These are phyloP conservation scores for Cuculus canorus DNA, from an alignment of 2,797 vertebrate species.

Conservation along the genomic window DNA sequence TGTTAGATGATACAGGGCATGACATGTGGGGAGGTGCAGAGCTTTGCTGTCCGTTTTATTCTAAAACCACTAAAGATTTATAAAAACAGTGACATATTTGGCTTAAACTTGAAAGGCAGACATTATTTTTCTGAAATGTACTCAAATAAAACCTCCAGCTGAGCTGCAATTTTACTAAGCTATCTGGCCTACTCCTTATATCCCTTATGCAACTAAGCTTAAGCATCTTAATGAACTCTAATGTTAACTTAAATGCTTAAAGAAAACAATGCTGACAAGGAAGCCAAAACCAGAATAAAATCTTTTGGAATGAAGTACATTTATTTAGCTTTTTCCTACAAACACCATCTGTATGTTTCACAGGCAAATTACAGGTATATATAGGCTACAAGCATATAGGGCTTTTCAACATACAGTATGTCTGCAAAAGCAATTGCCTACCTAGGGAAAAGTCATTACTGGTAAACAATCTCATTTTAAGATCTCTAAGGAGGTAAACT, in stretches of 20 bases:
- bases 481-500: conserved; percentile 40
- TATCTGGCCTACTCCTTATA: background rate
- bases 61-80: background rate
- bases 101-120: background rate
- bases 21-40: background rate
- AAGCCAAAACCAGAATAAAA: background rate
- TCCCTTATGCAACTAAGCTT: background rate
- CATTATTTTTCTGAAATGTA: background rate
- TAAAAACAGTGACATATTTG: background rate
- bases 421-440: conserved; percentile 34
- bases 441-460: conserved; percentile 56
- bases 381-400: background rate
- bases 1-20: background rate
- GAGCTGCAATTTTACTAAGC: background rate
- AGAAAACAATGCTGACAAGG: background rate
- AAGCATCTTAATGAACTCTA: background rate
- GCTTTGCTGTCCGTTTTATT: background rate
- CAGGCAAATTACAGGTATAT: conserved; percentile 8
- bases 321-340: background rate
- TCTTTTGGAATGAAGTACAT: background rate
- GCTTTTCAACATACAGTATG: background rate
- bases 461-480: conserved; percentile 50
- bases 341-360: background rate
- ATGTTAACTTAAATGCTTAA: background rate
- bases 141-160: background rate